Base-by-base conservation (phyloP, 2,888 invertebrate species). In the Hemithea aestivaria region DNA sequence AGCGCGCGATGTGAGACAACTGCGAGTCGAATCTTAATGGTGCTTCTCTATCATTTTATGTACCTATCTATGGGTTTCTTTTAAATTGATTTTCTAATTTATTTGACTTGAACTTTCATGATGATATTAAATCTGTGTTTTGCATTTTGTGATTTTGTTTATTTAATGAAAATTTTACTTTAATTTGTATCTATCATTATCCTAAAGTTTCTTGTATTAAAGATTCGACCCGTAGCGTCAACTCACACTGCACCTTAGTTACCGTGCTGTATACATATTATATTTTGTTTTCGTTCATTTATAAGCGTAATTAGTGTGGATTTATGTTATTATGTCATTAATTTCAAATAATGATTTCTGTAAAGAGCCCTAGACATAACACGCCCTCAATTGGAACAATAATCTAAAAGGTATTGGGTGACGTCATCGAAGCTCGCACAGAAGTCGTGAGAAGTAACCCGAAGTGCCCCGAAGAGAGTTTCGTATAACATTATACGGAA, bases 211-310 rank as follows among this genome's bases (percentile, higher is more conserved):
- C 30, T 35, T 51, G 5, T 47, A 40, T 48, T 48, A 47, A 38
- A 54, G 76, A 73, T 78, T 83, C 76, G 83, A 81, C 81, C 61
- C 72, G 57, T 76, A 78, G 73, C 68, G 56, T 43, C 40, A 48
- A 59, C 83, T 83, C 84, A 83, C 84, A 80, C 69, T 84, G 87
- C 87, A 85, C 87, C 58, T 81, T 87, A 87, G 87, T 85, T 70
- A 74, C 82, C 83, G 82, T 87, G 82, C 75, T 84, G 85, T 85
- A 82, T 81, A 73, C 75, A 72, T 66, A 65, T 76, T 76, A 70
- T 64, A 65, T 77, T 79, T 79, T 80, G 64, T 81, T 81, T 83
- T 81, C 66, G 70, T 78, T 83, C 70, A 80, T 83, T 82, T 83
- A 70, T 73, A 80, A 72, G 78, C 75, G 83, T 85, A 80, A 75